Conservation (phyloP, 2,797 vertebrate genomes). For the Typhlichthys eigenmanni region DNA sequence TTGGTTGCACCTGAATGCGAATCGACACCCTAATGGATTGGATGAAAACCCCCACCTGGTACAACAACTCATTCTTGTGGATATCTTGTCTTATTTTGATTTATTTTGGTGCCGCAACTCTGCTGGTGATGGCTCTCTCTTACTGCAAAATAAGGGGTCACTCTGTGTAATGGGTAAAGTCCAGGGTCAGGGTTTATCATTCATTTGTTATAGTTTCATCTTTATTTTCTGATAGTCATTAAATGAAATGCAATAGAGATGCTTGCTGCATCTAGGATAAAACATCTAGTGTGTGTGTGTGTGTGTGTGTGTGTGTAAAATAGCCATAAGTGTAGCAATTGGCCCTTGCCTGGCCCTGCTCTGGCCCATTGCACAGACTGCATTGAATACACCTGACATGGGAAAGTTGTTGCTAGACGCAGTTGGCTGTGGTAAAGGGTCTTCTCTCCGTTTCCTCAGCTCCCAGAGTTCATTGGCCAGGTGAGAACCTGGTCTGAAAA, state of each 20-base stretch:
- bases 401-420: conserved; percentile 45
- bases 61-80: conserved; percentile 41
- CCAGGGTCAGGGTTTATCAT: conserved; percentile 9
- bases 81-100: conserved; percentile 11
- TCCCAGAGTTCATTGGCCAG: conserved; percentile 73
- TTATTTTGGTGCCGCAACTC: conserved; percentile 21
- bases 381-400: conserved; percentile 39
- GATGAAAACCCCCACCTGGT: conserved; percentile 76
- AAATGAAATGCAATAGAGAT: conserved; percentile 11
- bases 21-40: conserved; percentile 66
- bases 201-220: no score
- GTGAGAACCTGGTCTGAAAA: conserved; percentile 74
- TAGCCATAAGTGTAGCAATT: conserved; percentile 3
- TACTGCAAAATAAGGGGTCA: conserved; percentile 29
- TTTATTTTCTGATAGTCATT: neutral
- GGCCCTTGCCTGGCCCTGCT: conserved; percentile 28
- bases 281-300: neutral
- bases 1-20: conserved; percentile 79
- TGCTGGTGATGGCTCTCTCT: conserved; percentile 66
- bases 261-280: conserved; percentile 12
- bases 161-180: conserved; percentile 71
- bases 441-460: conserved; percentile 71
- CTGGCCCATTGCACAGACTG: conserved; percentile 71
- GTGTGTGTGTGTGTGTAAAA: neutral
- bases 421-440: conserved; percentile 69